Percentiles rank a stretch among this genome's conserved stretches.
These are phyloP conservation scores for Acanthosepion pharaonis DNA, from an alignment of 2,888 invertebrate genomes.

Conservation along the genomic window DNA sequence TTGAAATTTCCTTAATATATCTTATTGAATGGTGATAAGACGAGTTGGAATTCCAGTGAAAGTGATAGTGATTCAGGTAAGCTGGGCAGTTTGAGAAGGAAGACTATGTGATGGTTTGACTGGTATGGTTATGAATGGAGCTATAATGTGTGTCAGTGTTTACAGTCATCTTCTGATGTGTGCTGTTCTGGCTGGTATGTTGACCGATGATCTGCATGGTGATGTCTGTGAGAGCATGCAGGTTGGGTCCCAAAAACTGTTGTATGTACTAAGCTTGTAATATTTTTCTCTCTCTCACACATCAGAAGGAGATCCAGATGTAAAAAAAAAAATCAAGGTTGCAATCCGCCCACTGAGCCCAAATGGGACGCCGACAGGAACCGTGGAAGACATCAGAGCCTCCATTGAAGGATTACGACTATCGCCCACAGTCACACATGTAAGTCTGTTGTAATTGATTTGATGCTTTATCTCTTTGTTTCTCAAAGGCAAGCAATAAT, in stretches of 20 bases:
- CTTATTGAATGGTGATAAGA: constrained; percentile 81
- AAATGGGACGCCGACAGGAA: constrained; percentile 90
- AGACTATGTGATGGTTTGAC: too few relatives aligned
- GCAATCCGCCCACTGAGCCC: constrained; percentile 92
- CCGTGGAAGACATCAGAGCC: constrained; percentile 92
- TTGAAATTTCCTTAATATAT: constrained; percentile 77
- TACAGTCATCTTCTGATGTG: too few relatives aligned
- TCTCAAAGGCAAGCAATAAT: too few relatives aligned
- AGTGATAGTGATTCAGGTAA: constrained; percentile 86
- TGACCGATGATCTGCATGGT: too few relatives aligned
- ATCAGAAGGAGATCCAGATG: constrained; percentile 81
- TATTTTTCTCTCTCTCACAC: constrained; percentile 50
- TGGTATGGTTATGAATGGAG: too few relatives aligned
- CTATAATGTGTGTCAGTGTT: too few relatives aligned
- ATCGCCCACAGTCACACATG: constrained; percentile 76
- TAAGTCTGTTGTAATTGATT: constrained; percentile 60
- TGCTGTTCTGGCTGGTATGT: too few relatives aligned
- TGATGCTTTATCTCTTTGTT: not conserved
- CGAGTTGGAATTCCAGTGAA: constrained; percentile 90
- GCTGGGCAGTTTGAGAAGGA: not conserved
- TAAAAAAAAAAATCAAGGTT: constrained; percentile 91
- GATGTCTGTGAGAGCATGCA: too few relatives aligned
- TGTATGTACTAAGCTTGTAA: too few relatives aligned
- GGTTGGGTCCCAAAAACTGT: too few relatives aligned
- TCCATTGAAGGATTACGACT: constrained; percentile 91